These are phyloP conservation scores for Chymomyza amoena DNA, from an alignment of 2,888 invertebrate genomes.

Conservation along the genomic window DNA sequence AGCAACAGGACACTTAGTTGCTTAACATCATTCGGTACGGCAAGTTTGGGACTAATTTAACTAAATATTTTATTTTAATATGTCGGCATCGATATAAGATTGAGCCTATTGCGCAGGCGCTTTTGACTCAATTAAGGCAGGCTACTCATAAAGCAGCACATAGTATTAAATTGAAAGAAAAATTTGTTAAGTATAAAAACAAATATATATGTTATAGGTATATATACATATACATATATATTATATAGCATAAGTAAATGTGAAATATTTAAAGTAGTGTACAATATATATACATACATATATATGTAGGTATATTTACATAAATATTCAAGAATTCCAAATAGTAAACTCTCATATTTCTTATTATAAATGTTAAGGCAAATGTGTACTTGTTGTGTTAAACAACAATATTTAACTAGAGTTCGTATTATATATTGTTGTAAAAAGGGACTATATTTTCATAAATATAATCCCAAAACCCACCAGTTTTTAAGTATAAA, in stretches of 20 bases:
- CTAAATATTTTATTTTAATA: constrained; percentile 10
- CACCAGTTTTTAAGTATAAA: constrained; percentile 26
- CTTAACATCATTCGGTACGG: background rate
- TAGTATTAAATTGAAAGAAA: constrained; percentile 17
- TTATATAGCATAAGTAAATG: too few species aligned
- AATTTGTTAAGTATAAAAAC: constrained; percentile 3
- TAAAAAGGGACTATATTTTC: background rate
- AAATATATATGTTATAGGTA: constrained; percentile 3
- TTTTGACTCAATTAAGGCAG: constrained; percentile 30
- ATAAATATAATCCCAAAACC: constrained; percentile 21
- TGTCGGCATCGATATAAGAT: constrained; percentile 15
- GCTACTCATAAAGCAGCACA: constrained; percentile 19
- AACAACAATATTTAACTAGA: background rate
- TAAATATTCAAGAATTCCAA: constrained; percentile 39
- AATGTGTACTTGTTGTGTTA: constrained; percentile 30
- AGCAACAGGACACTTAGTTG: background rate
- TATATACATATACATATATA: constrained; percentile 9
- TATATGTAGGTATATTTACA: constrained; percentile 31
- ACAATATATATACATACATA: constrained; percentile 14
- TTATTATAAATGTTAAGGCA: constrained; percentile 33
- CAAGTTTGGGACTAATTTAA: background rate
- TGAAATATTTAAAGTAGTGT: background rate
- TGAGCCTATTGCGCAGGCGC: constrained; percentile 52
- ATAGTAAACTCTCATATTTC: constrained; percentile 38
- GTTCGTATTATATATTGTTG: background rate